Percentiles rank a stretch among this genome's conserved stretches.
These are phyloP conservation scores for Plebejus argus DNA, from an alignment of 2,888 invertebrate genomes.

Conservation along the genomic window DNA sequence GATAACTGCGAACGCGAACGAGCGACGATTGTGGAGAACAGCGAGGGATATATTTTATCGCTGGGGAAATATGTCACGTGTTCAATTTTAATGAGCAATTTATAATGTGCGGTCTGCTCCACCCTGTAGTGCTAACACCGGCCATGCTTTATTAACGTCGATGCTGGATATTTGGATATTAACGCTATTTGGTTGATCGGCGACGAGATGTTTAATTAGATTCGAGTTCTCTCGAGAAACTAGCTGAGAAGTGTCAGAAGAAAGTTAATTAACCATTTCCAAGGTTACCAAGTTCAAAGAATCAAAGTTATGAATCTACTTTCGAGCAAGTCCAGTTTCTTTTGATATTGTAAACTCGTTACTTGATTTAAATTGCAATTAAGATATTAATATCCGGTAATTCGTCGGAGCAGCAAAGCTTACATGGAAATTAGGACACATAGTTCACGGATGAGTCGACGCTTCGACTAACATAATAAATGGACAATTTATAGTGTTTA, in stretches of 20 bases:
- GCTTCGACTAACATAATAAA: constrained; percentile 1
- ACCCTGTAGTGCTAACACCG: neutral
- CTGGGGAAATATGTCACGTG: constrained; percentile 15
- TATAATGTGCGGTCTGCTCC: neutral
- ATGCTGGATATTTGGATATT: neutral
- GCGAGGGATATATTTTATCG: neutral
- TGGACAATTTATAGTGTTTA: neutral
- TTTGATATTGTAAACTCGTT: neutral
- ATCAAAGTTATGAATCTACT: neutral
- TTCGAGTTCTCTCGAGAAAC: neutral
- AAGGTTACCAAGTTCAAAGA: neutral
- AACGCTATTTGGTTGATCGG: neutral
- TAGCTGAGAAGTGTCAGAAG: neutral
- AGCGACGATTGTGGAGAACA: neutral
- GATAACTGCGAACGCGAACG: neutral
- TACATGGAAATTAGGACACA: neutral
- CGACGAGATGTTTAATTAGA: neutral
- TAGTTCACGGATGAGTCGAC: neutral
- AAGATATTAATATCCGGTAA: neutral
- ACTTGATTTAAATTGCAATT: neutral
- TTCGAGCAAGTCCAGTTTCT: neutral
- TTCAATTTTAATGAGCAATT: constrained; percentile 13
- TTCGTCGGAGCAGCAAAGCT: neutral
- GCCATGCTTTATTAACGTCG: neutral
- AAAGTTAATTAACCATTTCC: constrained; percentile 2